Base-by-base conservation (phyloP, 2,113 vertebrate species). In the Phoenicopterus ruber region DNA sequence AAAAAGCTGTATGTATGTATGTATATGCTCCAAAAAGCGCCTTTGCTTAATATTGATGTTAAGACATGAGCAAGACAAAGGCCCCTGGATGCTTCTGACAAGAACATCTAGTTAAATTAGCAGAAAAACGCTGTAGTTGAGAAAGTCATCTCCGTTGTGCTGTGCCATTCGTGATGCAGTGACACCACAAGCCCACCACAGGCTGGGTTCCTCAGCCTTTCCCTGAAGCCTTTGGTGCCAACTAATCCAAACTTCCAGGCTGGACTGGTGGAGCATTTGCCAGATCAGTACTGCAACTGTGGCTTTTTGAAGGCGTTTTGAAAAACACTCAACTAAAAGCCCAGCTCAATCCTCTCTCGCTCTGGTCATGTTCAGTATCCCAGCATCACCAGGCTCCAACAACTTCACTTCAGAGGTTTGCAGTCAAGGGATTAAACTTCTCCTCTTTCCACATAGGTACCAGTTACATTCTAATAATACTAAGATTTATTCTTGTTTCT, bases 1-100 rank as follows among this genome's bases (percentile, higher is more conserved):
- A 17, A 2, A 4, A 25, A 34, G 28, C 0, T 36, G 28, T 18
- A 42, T 1, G 0, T 0, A 40, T 1, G 0, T 0, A 40, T 2
- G 2, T 2, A 3, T 24, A 32, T 7, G 15, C 28, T 58, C 72
- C 65, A 71, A 47, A 52, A 80, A 44, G 7, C 24, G 18, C 10
- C 50, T 50, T 26, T 5, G 52, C 73, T 67, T 86, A 40, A 14
- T 6, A 11, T 2, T 29, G 59, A 18, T 9, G 26, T 7, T 24
- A 17, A 70, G 9, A 50, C 22, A 36, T 0, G 3, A 94, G 31
- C 0, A 2, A 34, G n/a, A n/a, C 34, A 46, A 77, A 66, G 67
- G 24, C 36, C 65, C 36, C 9, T 1, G 3, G 31, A 40, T 40
- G 40, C 19, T 52, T 42, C 7, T 49, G 28, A 61, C 14, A 71